These are phyloP conservation scores for Zophobas atratus DNA, from an alignment of 1,140 invertebrate genomes.

Conservation along the genomic window DNA sequence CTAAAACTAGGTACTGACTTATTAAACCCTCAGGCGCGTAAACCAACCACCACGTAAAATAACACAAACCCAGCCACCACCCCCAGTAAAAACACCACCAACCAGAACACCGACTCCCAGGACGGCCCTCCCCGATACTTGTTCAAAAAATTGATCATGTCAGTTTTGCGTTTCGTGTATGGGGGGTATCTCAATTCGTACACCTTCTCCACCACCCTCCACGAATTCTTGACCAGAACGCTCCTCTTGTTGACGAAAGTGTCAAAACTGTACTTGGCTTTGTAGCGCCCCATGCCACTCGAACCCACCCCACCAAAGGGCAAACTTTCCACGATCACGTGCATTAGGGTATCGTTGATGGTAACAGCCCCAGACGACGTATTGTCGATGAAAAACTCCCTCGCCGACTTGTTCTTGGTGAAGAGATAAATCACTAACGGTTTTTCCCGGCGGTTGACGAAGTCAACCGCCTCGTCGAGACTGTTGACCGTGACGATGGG, in stretches of 20 bases:
- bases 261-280: constrained; percentile 92
- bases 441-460: constrained; percentile 84
- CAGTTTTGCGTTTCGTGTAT: constrained; percentile 83
- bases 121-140: constrained; percentile 57
- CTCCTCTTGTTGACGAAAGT: constrained; percentile 94
- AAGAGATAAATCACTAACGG: constrained; percentile 90
- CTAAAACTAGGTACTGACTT: too few species aligned
- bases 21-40: too few species aligned
- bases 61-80: constrained; percentile 5
- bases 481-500: constrained; percentile 88
- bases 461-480: constrained; percentile 91
- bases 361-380: constrained; percentile 85
- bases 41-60: too few species aligned
- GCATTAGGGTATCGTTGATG: constrained; percentile 88
- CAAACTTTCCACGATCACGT: constrained; percentile 67
- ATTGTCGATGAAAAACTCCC: constrained; percentile 75
- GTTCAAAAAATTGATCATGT: constrained; percentile 74
- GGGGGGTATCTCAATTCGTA: constrained; percentile 82
- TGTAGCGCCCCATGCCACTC: constrained; percentile 94
- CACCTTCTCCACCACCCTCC: constrained; percentile 78
- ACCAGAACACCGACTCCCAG: constrained; percentile 3
- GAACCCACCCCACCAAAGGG: constrained; percentile 78
- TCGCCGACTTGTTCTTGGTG: constrained; percentile 73
- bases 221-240: constrained; percentile 82
- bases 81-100: constrained; percentile 26